Conservation (phyloP, 2,888 invertebrate genomes). For the Cheilosia pagana region DNA sequence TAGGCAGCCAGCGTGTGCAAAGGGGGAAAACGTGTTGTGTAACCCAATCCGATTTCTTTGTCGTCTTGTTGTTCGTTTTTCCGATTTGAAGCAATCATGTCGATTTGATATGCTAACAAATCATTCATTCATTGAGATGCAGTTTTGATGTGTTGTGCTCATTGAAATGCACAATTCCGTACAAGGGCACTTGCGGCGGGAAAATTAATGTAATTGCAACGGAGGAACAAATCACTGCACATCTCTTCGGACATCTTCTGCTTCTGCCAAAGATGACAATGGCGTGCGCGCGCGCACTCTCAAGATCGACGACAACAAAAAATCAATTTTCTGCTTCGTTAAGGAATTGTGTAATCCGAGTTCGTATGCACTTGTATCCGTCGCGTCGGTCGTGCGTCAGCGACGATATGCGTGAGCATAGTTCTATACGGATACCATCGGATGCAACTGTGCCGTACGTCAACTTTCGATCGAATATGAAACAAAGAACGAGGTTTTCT, state of each 20-base stretch:
- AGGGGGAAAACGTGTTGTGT: conserved; percentile 47
- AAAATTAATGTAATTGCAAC: conserved; percentile 56
- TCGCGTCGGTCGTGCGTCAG: not conserved
- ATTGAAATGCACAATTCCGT: conserved; percentile 32
- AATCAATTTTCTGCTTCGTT: conserved; percentile 69
- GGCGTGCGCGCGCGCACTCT: not conserved
- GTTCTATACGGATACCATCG: conserved; percentile 14
- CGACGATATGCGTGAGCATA: conserved; percentile 35
- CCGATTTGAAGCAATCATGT: conserved; percentile 57
- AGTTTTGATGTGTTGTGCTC: conserved; percentile 15
- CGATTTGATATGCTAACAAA: conserved; percentile 68
- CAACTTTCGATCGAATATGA: conserved; percentile 53
- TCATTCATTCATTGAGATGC: conserved; percentile 49
- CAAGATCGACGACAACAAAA: conserved; percentile 31
- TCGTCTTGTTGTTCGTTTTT: conserved; percentile 28
- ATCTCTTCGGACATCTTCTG: not conserved
- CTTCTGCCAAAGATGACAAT: conserved; percentile 22
- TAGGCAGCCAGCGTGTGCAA: too few species aligned
- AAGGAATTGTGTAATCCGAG: conserved; percentile 56
- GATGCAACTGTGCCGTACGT: conserved; percentile 41
- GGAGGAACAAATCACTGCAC: conserved; percentile 44
- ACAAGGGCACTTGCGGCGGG: not conserved
- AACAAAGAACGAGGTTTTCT: conserved; percentile 1
- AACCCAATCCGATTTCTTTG: conserved; percentile 63
- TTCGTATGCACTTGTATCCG: conserved; percentile 45